phyloP scores from a whole-genome alignment of 2,797 vertebrate species.

The Otolemur crassicaudatus region DNA sequence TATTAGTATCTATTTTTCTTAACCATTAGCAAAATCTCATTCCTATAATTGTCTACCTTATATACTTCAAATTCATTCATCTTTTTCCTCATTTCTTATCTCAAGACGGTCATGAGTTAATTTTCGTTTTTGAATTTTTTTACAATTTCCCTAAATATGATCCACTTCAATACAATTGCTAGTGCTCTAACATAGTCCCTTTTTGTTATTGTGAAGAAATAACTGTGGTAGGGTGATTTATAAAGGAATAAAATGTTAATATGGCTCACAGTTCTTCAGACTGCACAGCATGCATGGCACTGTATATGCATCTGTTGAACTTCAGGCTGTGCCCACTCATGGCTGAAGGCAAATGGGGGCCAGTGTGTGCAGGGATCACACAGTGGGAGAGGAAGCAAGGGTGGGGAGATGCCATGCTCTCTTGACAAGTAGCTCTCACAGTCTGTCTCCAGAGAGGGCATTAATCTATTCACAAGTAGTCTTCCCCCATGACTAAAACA shows the following conservation, averaged over 20 bases:
- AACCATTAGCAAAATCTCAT: neutral
- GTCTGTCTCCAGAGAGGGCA: no score
- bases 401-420: neutral
- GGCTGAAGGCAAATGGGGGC: neutral
- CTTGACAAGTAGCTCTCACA: neutral
- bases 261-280: neutral
- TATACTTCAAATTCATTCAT: neutral
- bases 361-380: neutral
- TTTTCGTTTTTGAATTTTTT: neutral
- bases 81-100: neutral
- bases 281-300: neutral
- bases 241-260: neutral
- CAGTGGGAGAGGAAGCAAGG: neutral
- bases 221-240: neutral
- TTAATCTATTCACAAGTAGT: neutral
- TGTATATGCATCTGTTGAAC: neutral
- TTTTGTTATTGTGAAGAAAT: neutral
- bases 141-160: neutral
- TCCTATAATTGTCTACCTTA: neutral
- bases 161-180: neutral
- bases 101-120: neutral
- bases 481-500: no score
- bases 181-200: neutral
- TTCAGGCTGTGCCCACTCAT: neutral
- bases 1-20: neutral